Evolutionary conservation across 2,888 invertebrate genomes (phyloP), one percentile per base, ranked within the genome.

Genomic region (Ceramica pisi): DNA sequence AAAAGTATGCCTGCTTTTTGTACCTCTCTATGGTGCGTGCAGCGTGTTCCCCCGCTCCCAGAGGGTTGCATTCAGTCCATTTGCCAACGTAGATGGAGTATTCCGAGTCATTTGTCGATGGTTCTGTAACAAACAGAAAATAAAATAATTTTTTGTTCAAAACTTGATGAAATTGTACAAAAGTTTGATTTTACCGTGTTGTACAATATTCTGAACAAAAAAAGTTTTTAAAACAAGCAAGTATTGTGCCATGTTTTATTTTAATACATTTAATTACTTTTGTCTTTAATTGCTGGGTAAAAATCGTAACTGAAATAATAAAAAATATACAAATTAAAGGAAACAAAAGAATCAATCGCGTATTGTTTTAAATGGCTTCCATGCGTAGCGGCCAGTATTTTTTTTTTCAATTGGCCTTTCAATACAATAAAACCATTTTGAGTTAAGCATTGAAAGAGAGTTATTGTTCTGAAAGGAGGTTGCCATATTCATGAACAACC

Each of bases 41-140:
- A 26, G 90, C 90, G 64, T 92, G 92, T 64, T 94, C 92, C 8
- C 88, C 90, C 31, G 89, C 90, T 1, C 89, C 91, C 72, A 84
- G 70, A 31, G 90, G 90, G 12, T 86, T 87, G 84, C 95, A 95
- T 60, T 92, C 93, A 26, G 94, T 94, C 95, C 95, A 95, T 23
- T 91, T 91, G 41, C 93, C 94, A 35, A 95, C 94, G 86, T 91
- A 92, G 81, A 93, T 91, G 7, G 94, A 90, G 80, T 92, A 95
- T 53, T 92, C 91, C 0, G 88, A 82, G 50, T 90, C 89, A 41
- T 78, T 88, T 68, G 80, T 75, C 59, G 82, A 69, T 48, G 89
- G 67, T 46, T 90, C 95, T 95, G 92, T 41, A 69, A 73, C 67
- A 74, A 78, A 66, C 19, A 57, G 73, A 41, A 41, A 16, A 35